Conservation (phyloP, 2,113 vertebrate genomes). For the Centrocercus urophasianus region DNA sequence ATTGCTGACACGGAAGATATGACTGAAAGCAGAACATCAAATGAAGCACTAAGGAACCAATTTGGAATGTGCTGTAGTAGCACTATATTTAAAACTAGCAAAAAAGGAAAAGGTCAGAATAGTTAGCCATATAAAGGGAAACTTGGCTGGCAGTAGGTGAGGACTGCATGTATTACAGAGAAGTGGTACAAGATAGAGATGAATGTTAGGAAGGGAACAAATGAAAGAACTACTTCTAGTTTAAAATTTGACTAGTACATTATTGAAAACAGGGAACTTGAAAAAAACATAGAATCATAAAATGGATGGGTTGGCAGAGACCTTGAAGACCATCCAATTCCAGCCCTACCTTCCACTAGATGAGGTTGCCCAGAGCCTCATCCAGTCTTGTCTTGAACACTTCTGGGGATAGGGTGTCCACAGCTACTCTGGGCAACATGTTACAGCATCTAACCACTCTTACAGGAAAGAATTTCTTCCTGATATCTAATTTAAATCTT, state of each 20-base stretch:
- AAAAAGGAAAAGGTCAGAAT: neutral
- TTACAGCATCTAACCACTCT: neutral
- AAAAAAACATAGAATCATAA: neutral
- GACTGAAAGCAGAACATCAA: neutral
- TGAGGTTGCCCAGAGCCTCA: neutral
- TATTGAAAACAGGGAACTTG: neutral
- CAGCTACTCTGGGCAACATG: neutral
- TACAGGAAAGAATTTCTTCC: neutral
- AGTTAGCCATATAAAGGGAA: neutral
- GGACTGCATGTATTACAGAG: neutral
- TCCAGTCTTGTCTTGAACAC: neutral
- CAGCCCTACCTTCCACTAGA: neutral
- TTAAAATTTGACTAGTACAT: neutral
- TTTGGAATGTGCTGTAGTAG: neutral
- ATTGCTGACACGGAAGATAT: neutral
- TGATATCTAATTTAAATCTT: neutral
- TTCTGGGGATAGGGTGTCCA: neutral
- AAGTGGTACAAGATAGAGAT: accelerated
- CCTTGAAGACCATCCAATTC: neutral
- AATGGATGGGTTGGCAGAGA: neutral
- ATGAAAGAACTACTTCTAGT: neutral
- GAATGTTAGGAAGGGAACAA: neutral
- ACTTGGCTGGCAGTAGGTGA: neutral
- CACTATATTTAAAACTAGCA: neutral
- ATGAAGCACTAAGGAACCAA: neutral